A percentile compares a stretch with the other conserved stretches of the same genome.
These are phyloP conservation scores for Meteorus sp. DNA, from an alignment of 1,140 invertebrate species.

Conservation along the genomic window DNA sequence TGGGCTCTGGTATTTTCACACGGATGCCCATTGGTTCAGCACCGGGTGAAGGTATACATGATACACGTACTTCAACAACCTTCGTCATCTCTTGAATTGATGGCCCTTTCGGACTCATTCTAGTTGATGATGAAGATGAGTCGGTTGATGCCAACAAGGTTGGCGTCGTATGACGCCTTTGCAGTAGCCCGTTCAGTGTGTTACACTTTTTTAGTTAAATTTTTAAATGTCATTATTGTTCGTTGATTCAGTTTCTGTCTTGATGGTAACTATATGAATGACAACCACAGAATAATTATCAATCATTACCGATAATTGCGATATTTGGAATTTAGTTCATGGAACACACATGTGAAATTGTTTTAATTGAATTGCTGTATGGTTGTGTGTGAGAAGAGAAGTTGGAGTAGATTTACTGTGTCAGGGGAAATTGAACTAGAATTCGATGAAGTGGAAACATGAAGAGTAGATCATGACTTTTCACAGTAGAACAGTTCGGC, in stretches of 20 bases:
- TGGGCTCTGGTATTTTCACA: constrained; percentile 53
- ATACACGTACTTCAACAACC: constrained; percentile 52
- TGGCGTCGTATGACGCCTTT: constrained; percentile 51
- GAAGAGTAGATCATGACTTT: too few relatives aligned
- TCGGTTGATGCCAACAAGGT: constrained; percentile 28
- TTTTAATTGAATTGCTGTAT: too few relatives aligned
- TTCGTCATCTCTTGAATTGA: constrained; percentile 41
- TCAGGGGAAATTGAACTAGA: too few relatives aligned
- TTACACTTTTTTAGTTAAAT: constrained; percentile 16
- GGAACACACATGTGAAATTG: too few relatives aligned
- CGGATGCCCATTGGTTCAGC: constrained; percentile 48
- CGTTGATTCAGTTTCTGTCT: background rate
- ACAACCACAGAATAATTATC: too few relatives aligned
- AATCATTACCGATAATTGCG: too few relatives aligned
- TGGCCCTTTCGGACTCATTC: constrained; percentile 53
- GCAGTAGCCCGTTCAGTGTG: constrained; percentile 45
- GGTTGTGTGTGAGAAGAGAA: too few relatives aligned
- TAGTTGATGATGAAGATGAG: constrained; percentile 22
- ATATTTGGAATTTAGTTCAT: too few relatives aligned
- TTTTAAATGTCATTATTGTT: background rate
- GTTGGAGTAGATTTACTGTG: too few relatives aligned
- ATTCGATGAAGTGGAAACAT: too few relatives aligned
- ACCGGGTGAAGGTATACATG: constrained; percentile 47
- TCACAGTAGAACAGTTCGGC: too few relatives aligned
- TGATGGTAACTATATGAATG: background rate